Percentiles rank a stretch among this genome's conserved stretches.
phyloP scores from a whole-genome alignment of 2,113 vertebrate genomes.

The Chamaetylas fuelleborni region DNA sequence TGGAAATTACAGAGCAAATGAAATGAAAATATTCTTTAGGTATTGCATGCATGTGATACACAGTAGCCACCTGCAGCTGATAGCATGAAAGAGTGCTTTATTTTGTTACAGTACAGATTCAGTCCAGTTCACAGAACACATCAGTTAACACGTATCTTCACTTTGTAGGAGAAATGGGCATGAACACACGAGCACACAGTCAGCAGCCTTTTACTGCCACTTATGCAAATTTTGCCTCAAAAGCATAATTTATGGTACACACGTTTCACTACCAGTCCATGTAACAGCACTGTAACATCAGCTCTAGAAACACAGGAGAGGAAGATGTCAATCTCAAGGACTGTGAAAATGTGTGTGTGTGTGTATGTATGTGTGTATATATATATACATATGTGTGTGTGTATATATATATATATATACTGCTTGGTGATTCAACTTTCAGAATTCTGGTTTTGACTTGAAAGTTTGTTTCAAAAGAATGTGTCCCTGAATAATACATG shows the following conservation, averaged over 20 bases:
- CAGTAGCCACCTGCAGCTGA: not conserved
- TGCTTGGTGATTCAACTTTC: not conserved
- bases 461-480: not conserved
- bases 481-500: not conserved
- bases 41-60: not conserved
- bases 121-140: constrained; percentile 53
- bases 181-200: not conserved
- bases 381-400: not conserved
- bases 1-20: not conserved
- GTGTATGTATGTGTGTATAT: too few species aligned
- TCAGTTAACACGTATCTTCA: constrained; percentile 11
- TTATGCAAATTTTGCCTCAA: not conserved
- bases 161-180: constrained; percentile 39
- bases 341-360: not conserved
- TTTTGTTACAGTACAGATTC: constrained; percentile 50
- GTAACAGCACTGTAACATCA: not conserved
- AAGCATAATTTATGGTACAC: not conserved
- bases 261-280: not conserved
- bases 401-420: accelerated
- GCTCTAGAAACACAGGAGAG: not conserved
- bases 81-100: constrained; percentile 39
- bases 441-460: not conserved
- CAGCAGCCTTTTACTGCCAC: not conserved
- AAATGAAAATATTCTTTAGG: not conserved
- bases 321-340: not conserved